Evolutionary conservation across 1,140 invertebrate species (phyloP).

Genomic region (Drosophila ohnishii): DNA sequence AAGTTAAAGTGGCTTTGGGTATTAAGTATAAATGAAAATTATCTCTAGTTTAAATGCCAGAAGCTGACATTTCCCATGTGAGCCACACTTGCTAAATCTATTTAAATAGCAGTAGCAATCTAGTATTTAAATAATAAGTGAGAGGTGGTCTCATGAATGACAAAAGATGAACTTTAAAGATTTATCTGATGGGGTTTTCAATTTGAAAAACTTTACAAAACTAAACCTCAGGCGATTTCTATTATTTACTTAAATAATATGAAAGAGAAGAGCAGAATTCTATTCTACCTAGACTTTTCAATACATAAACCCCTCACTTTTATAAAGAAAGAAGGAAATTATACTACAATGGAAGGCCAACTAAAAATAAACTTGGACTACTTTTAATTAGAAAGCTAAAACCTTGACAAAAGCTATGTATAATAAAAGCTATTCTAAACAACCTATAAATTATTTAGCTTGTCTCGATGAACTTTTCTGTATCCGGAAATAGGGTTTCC

Average conservation of each 20-base stretch:
- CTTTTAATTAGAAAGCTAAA: not conserved
- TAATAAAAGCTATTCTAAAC: not conserved
- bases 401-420: not conserved
- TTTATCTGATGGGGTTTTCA: conserved; percentile 6
- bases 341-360: not conserved
- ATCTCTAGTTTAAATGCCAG: conserved; percentile 28
- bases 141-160: conserved; percentile 9
- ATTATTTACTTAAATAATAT: not conserved
- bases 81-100: conserved; percentile 17
- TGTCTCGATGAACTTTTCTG: not conserved
- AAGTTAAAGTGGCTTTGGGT: not conserved
- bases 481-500: not conserved
- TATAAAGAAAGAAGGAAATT: not conserved
- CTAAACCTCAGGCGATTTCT: not conserved
- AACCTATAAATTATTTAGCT: no score
- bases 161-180: conserved; percentile 29
- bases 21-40: conserved; percentile 28
- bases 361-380: not conserved
- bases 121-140: conserved; percentile 15
- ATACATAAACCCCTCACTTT: not conserved
- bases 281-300: not conserved
- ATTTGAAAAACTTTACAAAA: not conserved
- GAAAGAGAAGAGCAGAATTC: not conserved
- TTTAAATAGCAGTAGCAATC: conserved; percentile 23
- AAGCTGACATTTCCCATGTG: conserved; percentile 34